phyloP scores from a whole-genome alignment of 2,113 vertebrate genomes.

The Chiloscyllium plagiosum region DNA sequence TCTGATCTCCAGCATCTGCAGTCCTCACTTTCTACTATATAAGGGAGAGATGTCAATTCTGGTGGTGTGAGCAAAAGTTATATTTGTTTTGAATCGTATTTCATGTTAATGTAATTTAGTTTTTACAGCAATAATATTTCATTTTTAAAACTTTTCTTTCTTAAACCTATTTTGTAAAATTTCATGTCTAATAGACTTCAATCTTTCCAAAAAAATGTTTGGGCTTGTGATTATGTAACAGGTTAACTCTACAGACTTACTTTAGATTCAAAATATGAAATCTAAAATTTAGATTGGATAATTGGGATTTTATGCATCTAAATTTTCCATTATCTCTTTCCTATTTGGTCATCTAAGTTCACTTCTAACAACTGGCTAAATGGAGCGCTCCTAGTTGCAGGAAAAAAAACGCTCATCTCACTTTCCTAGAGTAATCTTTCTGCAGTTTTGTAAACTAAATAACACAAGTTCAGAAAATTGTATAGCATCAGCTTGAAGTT shows the following conservation, averaged over 20 bases:
- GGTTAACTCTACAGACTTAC: neutral
- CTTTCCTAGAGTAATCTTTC: neutral
- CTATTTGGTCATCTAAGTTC: neutral
- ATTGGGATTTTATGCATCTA: neutral
- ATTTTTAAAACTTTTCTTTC: neutral
- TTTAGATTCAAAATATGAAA: neutral
- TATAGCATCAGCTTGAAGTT: neutral
- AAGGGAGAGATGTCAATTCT: neutral
- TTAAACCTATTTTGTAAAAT: neutral
- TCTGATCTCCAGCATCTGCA: too few species aligned
- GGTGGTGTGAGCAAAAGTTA: neutral
- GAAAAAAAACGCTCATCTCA: neutral
- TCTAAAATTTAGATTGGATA: neutral
- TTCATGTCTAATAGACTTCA: neutral
- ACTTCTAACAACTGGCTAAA: slow-evolving; percentile 30
- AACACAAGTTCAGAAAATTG: neutral
- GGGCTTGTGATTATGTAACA: neutral
- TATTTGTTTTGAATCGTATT: neutral
- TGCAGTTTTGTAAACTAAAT: neutral
- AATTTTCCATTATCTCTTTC: neutral
- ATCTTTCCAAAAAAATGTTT: neutral
- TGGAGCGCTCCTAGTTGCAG: neutral
- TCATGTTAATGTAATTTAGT: neutral
- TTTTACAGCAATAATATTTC: neutral
- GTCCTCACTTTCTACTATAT: neutral